Conservation (phyloP, 2,113 vertebrate genomes). For the Cricetomys ansorgei region DNA sequence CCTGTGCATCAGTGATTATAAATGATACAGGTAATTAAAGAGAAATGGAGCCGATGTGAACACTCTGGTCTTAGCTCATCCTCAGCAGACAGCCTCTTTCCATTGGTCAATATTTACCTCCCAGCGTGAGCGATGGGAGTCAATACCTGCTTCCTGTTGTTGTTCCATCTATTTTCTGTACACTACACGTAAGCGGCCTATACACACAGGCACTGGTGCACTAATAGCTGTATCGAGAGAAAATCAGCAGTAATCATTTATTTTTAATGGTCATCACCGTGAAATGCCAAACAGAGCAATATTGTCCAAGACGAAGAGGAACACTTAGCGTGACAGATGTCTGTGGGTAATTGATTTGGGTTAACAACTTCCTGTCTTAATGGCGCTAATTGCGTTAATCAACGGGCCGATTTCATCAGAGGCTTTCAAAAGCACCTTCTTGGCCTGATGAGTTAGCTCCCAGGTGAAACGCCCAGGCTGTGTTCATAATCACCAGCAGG, state of each 20-base stretch:
- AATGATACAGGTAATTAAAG: slow-evolving; percentile 56
- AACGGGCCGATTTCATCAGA: slow-evolving; percentile 78
- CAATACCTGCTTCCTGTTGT: slow-evolving; percentile 76
- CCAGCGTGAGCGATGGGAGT: slow-evolving; percentile 65
- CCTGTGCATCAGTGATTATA: not conserved
- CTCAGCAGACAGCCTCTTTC: slow-evolving; percentile 5
- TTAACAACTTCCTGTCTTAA: slow-evolving; percentile 83
- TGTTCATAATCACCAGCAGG: not conserved
- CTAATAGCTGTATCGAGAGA: slow-evolving; percentile 81
- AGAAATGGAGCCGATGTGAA: slow-evolving; percentile 1
- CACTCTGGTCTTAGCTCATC: slow-evolving; percentile 50
- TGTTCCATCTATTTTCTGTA: slow-evolving; percentile 69
- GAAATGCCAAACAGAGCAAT: slow-evolving; percentile 74
- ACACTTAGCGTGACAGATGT: slow-evolving; percentile 76
- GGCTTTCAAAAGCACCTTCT: slow-evolving; percentile 69
- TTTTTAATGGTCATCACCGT: slow-evolving; percentile 80
- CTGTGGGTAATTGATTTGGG: slow-evolving; percentile 77
- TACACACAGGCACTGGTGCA: slow-evolving; percentile 32
- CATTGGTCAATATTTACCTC: slow-evolving; percentile 78
- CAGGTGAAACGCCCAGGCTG: slow-evolving; percentile 43
- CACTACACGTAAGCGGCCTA: slow-evolving; percentile 72
- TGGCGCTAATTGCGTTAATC: slow-evolving; percentile 83
- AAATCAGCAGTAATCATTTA: slow-evolving; percentile 82
- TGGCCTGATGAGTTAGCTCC: slow-evolving; percentile 66
- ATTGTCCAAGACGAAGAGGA: slow-evolving; percentile 62